These are phyloP conservation scores for Ranitomeya imitator DNA, from an alignment of 2,113 vertebrate species.

Conservation along the genomic window DNA sequence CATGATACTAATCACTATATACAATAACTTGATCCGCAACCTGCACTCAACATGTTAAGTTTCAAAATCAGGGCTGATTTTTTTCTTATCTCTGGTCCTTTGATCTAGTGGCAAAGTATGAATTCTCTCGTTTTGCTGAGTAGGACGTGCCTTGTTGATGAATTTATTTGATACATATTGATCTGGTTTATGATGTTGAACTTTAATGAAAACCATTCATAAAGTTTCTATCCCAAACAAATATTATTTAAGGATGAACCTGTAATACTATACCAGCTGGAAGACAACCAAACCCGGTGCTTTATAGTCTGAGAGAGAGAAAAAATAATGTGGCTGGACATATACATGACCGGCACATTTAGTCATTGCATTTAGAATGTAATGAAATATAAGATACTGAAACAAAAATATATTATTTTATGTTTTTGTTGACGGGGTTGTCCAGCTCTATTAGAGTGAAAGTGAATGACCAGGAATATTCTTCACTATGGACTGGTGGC, in stretches of 20 bases:
- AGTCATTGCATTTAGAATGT: not conserved
- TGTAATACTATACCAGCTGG: slow-evolving; percentile 33
- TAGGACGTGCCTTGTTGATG: slow-evolving; percentile 35
- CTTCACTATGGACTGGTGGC: too few species aligned
- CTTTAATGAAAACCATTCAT: slow-evolving; percentile 42
- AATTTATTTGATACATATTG: slow-evolving; percentile 44
- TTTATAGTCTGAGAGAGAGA: not conserved
- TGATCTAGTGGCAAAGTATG: slow-evolving; percentile 11
- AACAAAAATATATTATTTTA: not conserved
- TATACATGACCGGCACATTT: not conserved
- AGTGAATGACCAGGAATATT: too few species aligned
- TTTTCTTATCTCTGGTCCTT: slow-evolving; percentile 32
- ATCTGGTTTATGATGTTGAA: slow-evolving; percentile 25
- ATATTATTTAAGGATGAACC: slow-evolving; percentile 4
- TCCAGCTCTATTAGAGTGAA: not conserved
- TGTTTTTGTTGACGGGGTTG: not conserved
- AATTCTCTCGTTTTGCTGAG: slow-evolving; percentile 1
- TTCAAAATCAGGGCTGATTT: not conserved
- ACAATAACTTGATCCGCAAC: slow-evolving; percentile 1
- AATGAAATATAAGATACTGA: not conserved
- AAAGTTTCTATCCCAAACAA: slow-evolving; percentile 8
- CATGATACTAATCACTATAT: slow-evolving; percentile 39
- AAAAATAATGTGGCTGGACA: not conserved
- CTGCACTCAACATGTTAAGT: not conserved
- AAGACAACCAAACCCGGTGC: not conserved